Evolutionary conservation across 2,888 invertebrate genomes (phyloP).

Genomic region (Cephus pygmeus): DNA sequence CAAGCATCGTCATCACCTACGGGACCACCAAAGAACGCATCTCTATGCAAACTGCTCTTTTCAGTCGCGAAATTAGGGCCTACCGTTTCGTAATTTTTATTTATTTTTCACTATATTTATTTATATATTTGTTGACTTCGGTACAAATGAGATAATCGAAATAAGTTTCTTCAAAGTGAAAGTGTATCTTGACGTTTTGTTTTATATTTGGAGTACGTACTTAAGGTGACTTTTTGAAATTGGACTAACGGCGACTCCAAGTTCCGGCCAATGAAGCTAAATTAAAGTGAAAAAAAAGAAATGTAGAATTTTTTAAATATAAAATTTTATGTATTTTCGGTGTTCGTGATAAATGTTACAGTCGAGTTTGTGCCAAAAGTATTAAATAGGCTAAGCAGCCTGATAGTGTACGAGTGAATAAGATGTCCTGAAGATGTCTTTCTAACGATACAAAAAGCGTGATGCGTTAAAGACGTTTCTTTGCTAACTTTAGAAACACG

Average conservation of each 20-base stretch:
- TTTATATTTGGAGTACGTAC: not conserved
- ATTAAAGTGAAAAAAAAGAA: not conserved
- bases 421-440: not conserved
- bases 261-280: not conserved
- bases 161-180: not conserved
- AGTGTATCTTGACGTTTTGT: not conserved
- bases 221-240: not conserved
- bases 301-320: slow-evolving; percentile 3
- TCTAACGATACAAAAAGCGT: too few relatives aligned
- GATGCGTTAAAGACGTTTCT: too few relatives aligned
- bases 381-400: slow-evolving; percentile 4
- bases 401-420: not conserved
- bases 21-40: slow-evolving; percentile 59
- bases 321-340: slow-evolving; percentile 32
- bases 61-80: not conserved
- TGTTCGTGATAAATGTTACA: slow-evolving; percentile 36
- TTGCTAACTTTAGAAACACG: too few relatives aligned
- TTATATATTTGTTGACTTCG: not conserved
- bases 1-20: slow-evolving; percentile 64
- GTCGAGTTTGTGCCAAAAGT: slow-evolving; percentile 39
- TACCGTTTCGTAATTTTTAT: not conserved
- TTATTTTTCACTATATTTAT: not conserved
- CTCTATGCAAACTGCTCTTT: slow-evolving; percentile 19
- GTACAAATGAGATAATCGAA: not conserved
- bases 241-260: not conserved